Base-by-base conservation (phyloP, 2,113 vertebrate genomes). In the Carassius gibelio region DNA sequence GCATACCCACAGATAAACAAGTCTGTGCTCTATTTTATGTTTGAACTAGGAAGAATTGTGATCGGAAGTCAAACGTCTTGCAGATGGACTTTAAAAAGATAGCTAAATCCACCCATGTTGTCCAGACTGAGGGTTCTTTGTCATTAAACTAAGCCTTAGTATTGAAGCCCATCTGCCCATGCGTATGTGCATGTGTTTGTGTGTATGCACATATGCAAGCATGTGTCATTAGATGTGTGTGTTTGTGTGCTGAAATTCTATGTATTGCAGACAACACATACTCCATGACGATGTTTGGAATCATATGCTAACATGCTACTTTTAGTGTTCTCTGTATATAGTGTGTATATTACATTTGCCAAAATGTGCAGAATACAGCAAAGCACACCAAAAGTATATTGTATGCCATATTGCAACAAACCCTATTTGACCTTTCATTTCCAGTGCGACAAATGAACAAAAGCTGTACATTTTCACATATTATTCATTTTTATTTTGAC, bases 121-220 rank as follows among this genome's bases (percentile, higher is more conserved):
- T 94, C 92, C 93, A 94, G 92, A 94, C 92, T 93, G 93, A 94
- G 91, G 90, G 92, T 91, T 93, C 92, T 93, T 94, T 94, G 92
- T 94, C 93, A 93, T 93, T 94, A 92, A 94, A 93, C 91, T 93
- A 94, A 94, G 93, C 92, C 91, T 93, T 91, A 91, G 91, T 90
- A 86, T 91, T 93, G 91, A 91, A 91, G 92, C 92, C 93, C 93
- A 94, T 95, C 93, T 94, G 93, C 90, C 91, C 90, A 85, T 84
- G 82, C 84, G 88, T 90, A 76, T 87, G 81, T 84, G 88, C 85
- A 77, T 85, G 71, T 86, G 75, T 88, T 75, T 86, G 87, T 88
- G 78, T 83, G 83, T 87, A 77, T 78, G 72, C 85, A 89, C 89
- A 84, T 88, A 75, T 76, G 81, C 86, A 84, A 75, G 79, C 80